Base-by-base conservation (phyloP, 2,113 vertebrate species). In the Illadopsis cleaveri region DNA sequence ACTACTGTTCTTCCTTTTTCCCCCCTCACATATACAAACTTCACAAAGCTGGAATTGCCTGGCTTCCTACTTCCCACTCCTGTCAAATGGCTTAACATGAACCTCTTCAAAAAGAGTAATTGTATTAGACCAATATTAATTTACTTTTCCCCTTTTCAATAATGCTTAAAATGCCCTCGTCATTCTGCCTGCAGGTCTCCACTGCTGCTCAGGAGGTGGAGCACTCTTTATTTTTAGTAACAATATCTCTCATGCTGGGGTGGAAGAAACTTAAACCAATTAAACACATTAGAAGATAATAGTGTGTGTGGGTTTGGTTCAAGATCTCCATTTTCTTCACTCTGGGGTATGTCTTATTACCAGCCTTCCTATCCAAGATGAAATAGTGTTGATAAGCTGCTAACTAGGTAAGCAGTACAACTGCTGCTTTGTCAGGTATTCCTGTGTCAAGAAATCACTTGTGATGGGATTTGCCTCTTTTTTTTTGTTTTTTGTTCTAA, bases 201-300 rank as follows among this genome's bases (percentile, higher is more conserved):
- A 61, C 65, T 94, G 84, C 66, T 93, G 82, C 84, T 95, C 8
- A 5, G 61, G 87, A 94, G 89, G 90, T 62, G 66, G 95, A 80
- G 69, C 62, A 61, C 62, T 86, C 76, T 75, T 68, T 98, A 96
- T 97, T 96, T 97, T 97, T 97, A 97, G 93, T 93, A 94, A 68
- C 94, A 95, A 68, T 95, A 66, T 95, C 91, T 94, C 87, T 97
- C 94, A 42, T 38, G 91, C 79, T 86, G 78, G 79, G 96, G 84
- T 97, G 84, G 89, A 96, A 75, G 80, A 94, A 92, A 82, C 66
- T 88, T 97, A 97, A 97, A 94, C 97, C 95, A 96, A 95, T 97
- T 95, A 96, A 97, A 97, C 94, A 90, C 93, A 95, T 97, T 97
- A 97, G 90, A 92, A 96, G 96, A 95, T 96, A 97, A 95, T 91